Evolutionary conservation across 2,888 invertebrate species (phyloP).

Genomic region (Hypselothyrea guttata): DNA sequence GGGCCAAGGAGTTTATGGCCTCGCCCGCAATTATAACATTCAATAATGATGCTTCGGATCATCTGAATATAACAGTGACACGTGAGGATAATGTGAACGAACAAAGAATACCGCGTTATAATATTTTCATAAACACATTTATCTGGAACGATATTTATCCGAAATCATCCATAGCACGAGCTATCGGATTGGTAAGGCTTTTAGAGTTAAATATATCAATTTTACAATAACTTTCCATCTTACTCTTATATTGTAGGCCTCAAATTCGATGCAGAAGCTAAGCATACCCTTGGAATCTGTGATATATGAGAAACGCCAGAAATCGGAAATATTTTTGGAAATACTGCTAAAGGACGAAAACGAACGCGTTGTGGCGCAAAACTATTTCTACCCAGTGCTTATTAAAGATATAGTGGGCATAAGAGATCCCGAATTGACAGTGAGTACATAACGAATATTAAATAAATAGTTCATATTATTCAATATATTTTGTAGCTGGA

Average conservation of each 20-base stretch:
- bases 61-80: conserved; percentile 85
- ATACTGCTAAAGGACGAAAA: conserved; percentile 80
- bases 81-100: conserved; percentile 84
- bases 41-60: conserved; percentile 82
- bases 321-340: conserved; percentile 68
- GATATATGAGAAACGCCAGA: conserved; percentile 33
- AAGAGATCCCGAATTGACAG: conserved; percentile 84
- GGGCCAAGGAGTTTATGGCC: conserved; percentile 91
- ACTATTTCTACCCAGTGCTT: conserved; percentile 86
- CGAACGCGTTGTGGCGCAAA: conserved; percentile 83
- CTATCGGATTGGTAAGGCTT: conserved; percentile 64
- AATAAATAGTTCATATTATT: background rate
- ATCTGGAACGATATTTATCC: conserved; percentile 84
- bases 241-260: conserved; percentile 59
- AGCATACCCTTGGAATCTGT: conserved; percentile 57
- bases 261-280: conserved; percentile 64
- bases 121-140: conserved; percentile 84
- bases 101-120: conserved; percentile 82
- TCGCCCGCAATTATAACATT: conserved; percentile 87
- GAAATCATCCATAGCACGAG: conserved; percentile 55
- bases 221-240: too few relatives aligned
- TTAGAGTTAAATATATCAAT: background rate
- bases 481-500: conserved; percentile 35
- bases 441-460: conserved; percentile 79
- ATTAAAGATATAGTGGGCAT: conserved; percentile 84